phyloP scores from a whole-genome alignment of 2,797 vertebrate species.

The Enteromius radiatus region DNA sequence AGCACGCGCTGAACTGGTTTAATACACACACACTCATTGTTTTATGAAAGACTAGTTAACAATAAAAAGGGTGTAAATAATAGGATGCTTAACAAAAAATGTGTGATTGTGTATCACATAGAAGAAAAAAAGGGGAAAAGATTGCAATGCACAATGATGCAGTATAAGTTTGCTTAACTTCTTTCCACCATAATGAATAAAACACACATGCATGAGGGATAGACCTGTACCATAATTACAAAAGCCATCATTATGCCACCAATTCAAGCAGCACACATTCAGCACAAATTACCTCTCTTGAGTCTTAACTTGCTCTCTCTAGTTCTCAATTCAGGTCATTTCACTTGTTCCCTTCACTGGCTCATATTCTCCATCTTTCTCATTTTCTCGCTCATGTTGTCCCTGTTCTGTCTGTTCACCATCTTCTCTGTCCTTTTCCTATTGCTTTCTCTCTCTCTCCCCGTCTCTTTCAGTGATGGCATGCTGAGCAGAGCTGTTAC shows the following conservation, averaged over 20 bases:
- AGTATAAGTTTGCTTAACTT: slow-evolving; percentile 27
- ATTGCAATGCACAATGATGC: not conserved
- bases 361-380: slow-evolving; percentile 27
- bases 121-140: not conserved
- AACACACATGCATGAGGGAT: not conserved
- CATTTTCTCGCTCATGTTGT: not conserved
- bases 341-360: slow-evolving; percentile 42
- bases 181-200: not conserved
- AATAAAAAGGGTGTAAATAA: not conserved
- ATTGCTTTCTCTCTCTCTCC: slow-evolving; percentile 20
- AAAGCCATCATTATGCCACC: slow-evolving; percentile 50
- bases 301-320: not conserved
- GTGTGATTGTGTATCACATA: not conserved
- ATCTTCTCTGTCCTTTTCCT: slow-evolving; percentile 52
- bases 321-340: slow-evolving; percentile 44
- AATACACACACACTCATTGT: not conserved
- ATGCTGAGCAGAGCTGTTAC: slow-evolving; percentile 52
- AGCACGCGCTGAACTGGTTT: not conserved
- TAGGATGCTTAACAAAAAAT: not conserved
- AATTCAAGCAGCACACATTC: slow-evolving; percentile 38
- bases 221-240: slow-evolving; percentile 42
- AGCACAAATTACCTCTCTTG: slow-evolving; percentile 46
- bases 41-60: not conserved
- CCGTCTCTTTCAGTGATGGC: slow-evolving; percentile 35
- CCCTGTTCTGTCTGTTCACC: slow-evolving; percentile 26